These are phyloP conservation scores for Muraenolepis orangiensis DNA, from an alignment of 2,797 vertebrate species.

Conservation along the genomic window DNA sequence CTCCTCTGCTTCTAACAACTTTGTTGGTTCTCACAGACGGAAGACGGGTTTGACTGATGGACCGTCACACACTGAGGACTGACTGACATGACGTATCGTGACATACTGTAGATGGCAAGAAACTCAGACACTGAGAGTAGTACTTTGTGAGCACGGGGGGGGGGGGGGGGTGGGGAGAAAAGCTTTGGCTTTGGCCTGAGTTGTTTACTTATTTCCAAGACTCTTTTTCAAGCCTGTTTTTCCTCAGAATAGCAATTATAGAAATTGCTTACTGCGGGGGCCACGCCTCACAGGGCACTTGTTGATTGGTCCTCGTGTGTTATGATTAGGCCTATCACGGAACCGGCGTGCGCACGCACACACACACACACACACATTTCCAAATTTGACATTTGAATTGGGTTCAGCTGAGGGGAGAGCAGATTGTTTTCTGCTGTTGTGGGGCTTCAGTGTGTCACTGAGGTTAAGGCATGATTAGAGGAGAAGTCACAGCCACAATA, in stretches of 20 bases:
- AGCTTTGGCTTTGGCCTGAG: conserved; percentile 8
- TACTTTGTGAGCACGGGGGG: background rate
- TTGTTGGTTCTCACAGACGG: conserved; percentile 21
- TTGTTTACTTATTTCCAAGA: background rate
- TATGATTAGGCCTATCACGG: conserved; percentile 30
- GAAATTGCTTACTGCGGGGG: conserved; percentile 17
- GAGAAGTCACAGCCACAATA: background rate
- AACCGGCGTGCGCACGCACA: conserved; percentile 7
- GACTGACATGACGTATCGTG: background rate
- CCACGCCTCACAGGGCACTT: conserved; percentile 14
- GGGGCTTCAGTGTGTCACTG: background rate
- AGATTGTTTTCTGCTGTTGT: conserved; percentile 17
- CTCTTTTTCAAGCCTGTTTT: conserved; percentile 18
- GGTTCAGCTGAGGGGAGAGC: conserved; percentile 18
- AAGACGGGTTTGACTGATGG: conserved; percentile 8
- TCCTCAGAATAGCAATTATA: conserved; percentile 35
- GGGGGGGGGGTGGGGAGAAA: conserved; percentile 27
- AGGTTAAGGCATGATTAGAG: background rate
- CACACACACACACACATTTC: background rate
- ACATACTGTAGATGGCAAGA: background rate
- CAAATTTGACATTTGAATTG: conserved; percentile 9
- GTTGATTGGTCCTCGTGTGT: conserved; percentile 23
- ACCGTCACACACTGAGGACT: background rate
- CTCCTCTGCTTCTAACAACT: conserved; percentile 4
- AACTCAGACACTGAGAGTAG: background rate